Conservation (phyloP, 2,888 invertebrate species). For the Hymenopus coronatus region DNA sequence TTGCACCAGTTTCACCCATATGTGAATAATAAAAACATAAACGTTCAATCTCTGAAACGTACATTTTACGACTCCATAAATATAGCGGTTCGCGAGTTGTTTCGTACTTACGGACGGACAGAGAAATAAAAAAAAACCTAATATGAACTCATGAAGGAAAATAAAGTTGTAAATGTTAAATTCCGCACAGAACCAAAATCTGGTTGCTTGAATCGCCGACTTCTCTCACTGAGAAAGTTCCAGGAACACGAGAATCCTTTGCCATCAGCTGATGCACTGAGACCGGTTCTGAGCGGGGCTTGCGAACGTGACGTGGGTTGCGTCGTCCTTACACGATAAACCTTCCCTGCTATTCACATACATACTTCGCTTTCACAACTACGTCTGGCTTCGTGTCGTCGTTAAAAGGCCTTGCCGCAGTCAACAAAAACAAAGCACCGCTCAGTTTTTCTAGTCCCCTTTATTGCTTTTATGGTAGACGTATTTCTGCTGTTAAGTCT, state of each 20-base stretch:
- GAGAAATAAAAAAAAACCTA: too few species aligned
- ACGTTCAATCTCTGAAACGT: too few species aligned
- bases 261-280: not conserved
- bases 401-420: not conserved
- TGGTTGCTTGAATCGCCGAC: too few species aligned
- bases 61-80: too few species aligned
- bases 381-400: not conserved
- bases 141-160: too few species aligned
- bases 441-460: not conserved
- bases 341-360: not conserved
- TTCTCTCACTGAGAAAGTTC: not conserved
- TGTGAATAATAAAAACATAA: too few species aligned
- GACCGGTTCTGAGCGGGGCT: not conserved
- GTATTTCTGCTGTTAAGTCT: not conserved
- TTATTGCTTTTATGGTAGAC: not conserved
- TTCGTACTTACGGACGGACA: too few species aligned
- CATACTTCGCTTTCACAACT: not conserved
- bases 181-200: too few species aligned
- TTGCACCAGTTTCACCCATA: too few species aligned
- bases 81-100: too few species aligned
- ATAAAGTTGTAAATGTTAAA: too few species aligned
- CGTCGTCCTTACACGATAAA: not conserved
- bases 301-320: not conserved
- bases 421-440: not conserved
- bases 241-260: too few species aligned